A percentile compares a stretch with the other conserved stretches of the same genome.
Conservation (phyloP, 1,140 invertebrate species). For the Dendrolimus kikuchii region DNA sequence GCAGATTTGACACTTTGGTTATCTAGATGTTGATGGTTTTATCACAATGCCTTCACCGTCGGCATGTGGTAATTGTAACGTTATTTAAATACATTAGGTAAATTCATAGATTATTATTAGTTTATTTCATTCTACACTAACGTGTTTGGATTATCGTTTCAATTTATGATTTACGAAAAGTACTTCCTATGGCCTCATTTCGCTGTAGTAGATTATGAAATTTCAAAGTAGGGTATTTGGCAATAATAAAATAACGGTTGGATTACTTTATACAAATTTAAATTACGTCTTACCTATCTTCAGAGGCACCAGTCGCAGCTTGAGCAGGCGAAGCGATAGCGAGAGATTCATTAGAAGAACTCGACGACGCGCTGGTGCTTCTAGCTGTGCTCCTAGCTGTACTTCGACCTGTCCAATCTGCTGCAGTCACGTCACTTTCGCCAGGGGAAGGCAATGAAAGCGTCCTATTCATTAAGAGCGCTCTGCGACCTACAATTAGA, state of each 20-base stretch:
- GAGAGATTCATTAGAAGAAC: slow-evolving; percentile 52
- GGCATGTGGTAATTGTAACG: too few relatives aligned
- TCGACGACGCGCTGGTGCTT: slow-evolving; percentile 51
- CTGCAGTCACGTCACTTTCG: slow-evolving; percentile 47
- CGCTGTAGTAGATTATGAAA: slow-evolving; percentile 8
- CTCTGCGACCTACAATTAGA: slow-evolving; percentile 54
- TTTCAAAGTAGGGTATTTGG: slow-evolving; percentile 4
- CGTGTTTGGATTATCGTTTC: not conserved
- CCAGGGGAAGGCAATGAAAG: slow-evolving; percentile 55
- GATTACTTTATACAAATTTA: not conserved
- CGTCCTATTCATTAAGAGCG: slow-evolving; percentile 57
- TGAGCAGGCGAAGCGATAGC: slow-evolving; percentile 31
- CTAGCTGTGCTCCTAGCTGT: slow-evolving; percentile 44
- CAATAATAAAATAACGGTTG: not conserved
- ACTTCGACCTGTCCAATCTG: slow-evolving; percentile 50
- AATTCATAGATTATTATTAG: not conserved
- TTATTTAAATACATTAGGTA: too few relatives aligned
- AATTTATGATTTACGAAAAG: slow-evolving; percentile 13
- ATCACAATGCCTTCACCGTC: too few relatives aligned
- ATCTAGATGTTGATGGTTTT: too few relatives aligned
- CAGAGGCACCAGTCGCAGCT: slow-evolving; percentile 33
- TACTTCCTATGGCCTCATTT: slow-evolving; percentile 20
- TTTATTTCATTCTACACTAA: slow-evolving; percentile 1
- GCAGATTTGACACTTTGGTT: too few relatives aligned
- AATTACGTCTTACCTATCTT: slow-evolving; percentile 42